Evolutionary conservation across 2,113 vertebrate genomes (phyloP).

Genomic region (Tringa solitaria): DNA sequence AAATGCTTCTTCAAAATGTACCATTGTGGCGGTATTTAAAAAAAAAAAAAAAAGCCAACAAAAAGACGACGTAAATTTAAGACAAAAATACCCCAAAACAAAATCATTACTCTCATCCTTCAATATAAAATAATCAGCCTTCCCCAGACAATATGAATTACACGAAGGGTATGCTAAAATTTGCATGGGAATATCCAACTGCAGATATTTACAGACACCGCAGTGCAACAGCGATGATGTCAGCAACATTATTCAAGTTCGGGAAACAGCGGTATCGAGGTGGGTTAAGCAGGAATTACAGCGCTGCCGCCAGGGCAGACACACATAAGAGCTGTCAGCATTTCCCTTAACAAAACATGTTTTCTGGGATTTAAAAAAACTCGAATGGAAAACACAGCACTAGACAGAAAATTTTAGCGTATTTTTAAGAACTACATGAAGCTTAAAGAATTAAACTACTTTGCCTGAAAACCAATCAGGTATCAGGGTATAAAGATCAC

Average conservation of each 20-base stretch:
- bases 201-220: conserved; percentile 26
- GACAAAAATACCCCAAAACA: rapidly evolving
- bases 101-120: neutral
- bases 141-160: neutral
- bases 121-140: neutral
- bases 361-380: neutral
- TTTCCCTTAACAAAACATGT: neutral
- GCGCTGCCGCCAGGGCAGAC: neutral
- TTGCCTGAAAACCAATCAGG: neutral
- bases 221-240: conserved; percentile 57
- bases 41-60: neutral
- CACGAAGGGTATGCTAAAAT: neutral
- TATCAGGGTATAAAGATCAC: neutral
- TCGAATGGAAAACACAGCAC: neutral
- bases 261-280: neutral
- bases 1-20: neutral
- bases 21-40: neutral
- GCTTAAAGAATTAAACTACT: neutral
- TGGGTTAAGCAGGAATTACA: conserved; percentile 49
- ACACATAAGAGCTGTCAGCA: conserved; percentile 8
- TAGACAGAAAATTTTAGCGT: neutral
- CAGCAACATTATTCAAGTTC: conserved; percentile 23
- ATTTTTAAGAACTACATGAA: neutral
- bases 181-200: neutral
- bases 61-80: neutral